These are phyloP conservation scores for Chirona hameri DNA, from an alignment of 2,888 invertebrate genomes.

Conservation along the genomic window DNA sequence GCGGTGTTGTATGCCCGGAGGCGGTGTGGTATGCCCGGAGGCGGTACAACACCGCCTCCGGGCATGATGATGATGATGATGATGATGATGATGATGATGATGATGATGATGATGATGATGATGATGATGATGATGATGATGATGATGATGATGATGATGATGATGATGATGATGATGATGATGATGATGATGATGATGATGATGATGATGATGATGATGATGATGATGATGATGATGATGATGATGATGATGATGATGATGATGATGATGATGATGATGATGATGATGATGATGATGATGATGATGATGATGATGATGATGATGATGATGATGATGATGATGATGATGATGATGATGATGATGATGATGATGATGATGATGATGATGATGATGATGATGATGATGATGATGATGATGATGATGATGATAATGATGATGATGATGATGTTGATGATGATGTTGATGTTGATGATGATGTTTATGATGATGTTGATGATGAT, in stretches of 20 bases:
- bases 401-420: conserved; percentile 22
- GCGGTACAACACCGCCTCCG: too few relatives aligned
- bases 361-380: conserved; percentile 4
- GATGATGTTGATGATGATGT: too few relatives aligned
- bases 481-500: too few relatives aligned
- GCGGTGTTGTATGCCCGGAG: too few relatives aligned
- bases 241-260: conserved; percentile 22
- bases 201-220: conserved; percentile 22
- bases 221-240: conserved; percentile 22
- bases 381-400: conserved; percentile 22
- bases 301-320: conserved; percentile 22
- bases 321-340: conserved; percentile 22
- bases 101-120: conserved; percentile 22
- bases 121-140: conserved; percentile 22
- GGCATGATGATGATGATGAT: conserved; percentile 22
- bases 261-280: conserved; percentile 22
- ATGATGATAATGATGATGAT: too few relatives aligned
- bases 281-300: conserved; percentile 22
- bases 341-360: conserved; percentile 10
- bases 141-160: conserved; percentile 22
- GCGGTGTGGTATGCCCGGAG: too few relatives aligned
- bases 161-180: conserved; percentile 22
- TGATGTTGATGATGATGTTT: too few relatives aligned
- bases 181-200: conserved; percentile 22
- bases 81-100: conserved; percentile 22